phyloP scores from a whole-genome alignment of 2,888 invertebrate species.

The Chouioia cunea region DNA sequence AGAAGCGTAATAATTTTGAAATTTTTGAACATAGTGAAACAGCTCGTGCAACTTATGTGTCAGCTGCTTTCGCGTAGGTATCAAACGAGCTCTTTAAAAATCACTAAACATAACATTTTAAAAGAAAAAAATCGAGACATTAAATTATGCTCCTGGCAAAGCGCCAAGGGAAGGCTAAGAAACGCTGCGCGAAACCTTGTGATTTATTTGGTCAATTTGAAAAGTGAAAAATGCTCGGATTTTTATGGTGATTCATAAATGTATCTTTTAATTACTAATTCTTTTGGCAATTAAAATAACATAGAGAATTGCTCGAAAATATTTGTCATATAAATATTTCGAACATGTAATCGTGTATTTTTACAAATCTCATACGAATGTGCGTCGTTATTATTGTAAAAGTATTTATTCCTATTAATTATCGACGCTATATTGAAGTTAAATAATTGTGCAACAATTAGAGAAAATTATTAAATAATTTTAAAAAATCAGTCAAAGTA shows the following conservation, averaged over 20 bases:
- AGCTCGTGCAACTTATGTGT: constrained; percentile 8
- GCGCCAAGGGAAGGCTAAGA: constrained; percentile 25
- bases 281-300: no score
- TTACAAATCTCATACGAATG: no score
- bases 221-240: constrained; percentile 31
- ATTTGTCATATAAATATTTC: no score
- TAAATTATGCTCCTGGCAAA: constrained; percentile 37
- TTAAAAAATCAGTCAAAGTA: no score
- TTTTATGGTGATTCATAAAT: constrained; percentile 12
- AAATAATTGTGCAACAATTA: no score
- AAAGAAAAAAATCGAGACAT: constrained; percentile 28
- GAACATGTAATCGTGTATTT: no score
- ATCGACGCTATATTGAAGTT: no score
- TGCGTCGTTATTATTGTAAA: no score
- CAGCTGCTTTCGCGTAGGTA: constrained; percentile 24
- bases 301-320: no score
- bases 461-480: no score
- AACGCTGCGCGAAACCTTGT: background rate
- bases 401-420: no score
- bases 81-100: constrained; percentile 35
- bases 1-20: constrained; percentile 13
- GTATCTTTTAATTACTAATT: background rate
- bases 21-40: background rate
- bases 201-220: constrained; percentile 36
- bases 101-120: constrained; percentile 37